Evolutionary conservation across 2,888 invertebrate genomes (phyloP).

Genomic region (Liopterus haemorrhoidalis): DNA sequence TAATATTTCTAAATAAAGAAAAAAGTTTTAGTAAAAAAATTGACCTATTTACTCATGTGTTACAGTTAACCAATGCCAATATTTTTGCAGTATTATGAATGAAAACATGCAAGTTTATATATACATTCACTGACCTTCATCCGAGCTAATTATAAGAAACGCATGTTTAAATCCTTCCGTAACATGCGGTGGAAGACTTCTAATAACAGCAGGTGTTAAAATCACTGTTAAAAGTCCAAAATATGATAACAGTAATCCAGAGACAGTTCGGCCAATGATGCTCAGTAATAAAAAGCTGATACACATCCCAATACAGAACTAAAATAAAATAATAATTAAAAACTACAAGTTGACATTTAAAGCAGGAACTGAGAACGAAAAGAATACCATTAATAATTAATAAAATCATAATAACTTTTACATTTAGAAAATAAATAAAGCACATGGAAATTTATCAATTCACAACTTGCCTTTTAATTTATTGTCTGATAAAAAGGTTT

Average conservation of each 20-base stretch:
- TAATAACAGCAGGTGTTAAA: constrained; percentile 36
- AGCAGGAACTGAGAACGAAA: not conserved
- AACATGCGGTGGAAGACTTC: constrained; percentile 36
- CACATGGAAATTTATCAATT: no score
- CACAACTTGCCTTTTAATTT: no score
- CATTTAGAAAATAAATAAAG: no score
- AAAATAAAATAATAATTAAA: constrained; percentile 29
- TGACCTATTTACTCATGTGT: no score
- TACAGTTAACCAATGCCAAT: no score
- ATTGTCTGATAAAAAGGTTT: no score
- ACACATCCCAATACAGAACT: constrained; percentile 44
- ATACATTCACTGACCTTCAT: constrained; percentile 33
- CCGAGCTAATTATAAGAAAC: constrained; percentile 31
- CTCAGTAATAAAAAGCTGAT: constrained; percentile 39
- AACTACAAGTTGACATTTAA: not conserved
- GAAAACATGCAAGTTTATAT: no score
- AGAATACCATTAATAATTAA: no score
- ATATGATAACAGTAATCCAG: constrained; percentile 40
- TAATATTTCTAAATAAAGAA: no score
- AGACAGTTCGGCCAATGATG: constrained; percentile 40
- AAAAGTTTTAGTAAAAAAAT: no score
- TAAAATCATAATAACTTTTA: no score
- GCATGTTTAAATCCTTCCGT: constrained; percentile 29
- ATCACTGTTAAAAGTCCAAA: constrained; percentile 36
- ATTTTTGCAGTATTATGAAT: no score